A percentile compares a stretch with the other conserved stretches of the same genome.
phyloP scores from a whole-genome alignment of 2,797 vertebrate genomes.

The Peromyscus eremicus region DNA sequence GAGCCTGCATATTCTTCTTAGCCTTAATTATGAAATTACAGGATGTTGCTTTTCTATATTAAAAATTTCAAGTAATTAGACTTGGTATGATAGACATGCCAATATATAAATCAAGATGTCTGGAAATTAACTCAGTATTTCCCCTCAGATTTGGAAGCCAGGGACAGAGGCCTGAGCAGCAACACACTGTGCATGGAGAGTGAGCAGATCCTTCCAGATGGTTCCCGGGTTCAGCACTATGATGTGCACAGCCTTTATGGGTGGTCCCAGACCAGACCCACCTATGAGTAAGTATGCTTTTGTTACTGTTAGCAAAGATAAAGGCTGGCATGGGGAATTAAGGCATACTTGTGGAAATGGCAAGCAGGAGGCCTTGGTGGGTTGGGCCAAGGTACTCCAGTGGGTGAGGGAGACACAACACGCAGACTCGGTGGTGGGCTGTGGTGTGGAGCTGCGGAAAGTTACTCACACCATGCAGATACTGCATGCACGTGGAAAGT shows the following conservation, averaged over 20 bases:
- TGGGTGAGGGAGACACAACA: too few species aligned
- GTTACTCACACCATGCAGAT: too few species aligned
- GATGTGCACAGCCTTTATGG: slow-evolving; percentile 97
- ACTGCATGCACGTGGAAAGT: too few species aligned
- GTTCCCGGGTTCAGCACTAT: slow-evolving; percentile 90
- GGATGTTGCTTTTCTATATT: not conserved
- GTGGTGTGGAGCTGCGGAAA: too few species aligned
- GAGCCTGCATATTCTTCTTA: not conserved
- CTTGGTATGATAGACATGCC: not conserved
- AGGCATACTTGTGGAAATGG: too few species aligned
- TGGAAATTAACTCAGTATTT: slow-evolving; percentile 77
- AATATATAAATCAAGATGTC: not conserved
- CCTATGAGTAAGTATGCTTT: slow-evolving; percentile 90
- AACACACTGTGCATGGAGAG: slow-evolving; percentile 96
- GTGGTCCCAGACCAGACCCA: slow-evolving; percentile 95
- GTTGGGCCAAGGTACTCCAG: too few species aligned
- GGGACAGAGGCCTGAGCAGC: slow-evolving; percentile 86
- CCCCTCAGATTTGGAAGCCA: slow-evolving; percentile 89
- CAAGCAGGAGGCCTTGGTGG: too few species aligned
- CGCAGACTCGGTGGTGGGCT: too few species aligned
- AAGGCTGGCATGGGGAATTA: not conserved
- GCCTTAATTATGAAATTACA: not conserved
- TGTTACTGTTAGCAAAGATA: not conserved
- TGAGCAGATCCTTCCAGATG: slow-evolving; percentile 90
- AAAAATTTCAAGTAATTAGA: not conserved